phyloP scores from a whole-genome alignment of 2,113 vertebrate genomes.

The Phalacrocorax aristotelis region DNA sequence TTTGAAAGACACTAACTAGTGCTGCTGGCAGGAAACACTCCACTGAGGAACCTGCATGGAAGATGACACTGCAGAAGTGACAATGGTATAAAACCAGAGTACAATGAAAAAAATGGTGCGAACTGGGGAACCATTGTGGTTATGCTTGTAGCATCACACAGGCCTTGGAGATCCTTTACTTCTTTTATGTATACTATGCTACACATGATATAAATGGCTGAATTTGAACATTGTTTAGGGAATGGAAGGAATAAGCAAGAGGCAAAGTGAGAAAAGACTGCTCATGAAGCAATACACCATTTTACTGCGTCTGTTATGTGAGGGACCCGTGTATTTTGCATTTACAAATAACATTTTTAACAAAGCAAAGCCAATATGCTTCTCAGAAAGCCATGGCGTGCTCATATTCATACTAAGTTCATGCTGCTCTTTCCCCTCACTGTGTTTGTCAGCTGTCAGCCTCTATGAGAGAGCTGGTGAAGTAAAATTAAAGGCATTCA shows the following conservation, averaged over 20 bases:
- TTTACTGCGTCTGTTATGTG: background rate
- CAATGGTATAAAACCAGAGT: background rate
- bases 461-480: background rate
- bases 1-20: background rate
- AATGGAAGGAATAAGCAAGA: background rate
- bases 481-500: background rate
- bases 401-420: background rate
- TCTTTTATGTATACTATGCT: background rate
- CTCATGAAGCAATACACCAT: background rate
- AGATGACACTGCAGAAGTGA: background rate
- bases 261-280: background rate
- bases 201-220: background rate
- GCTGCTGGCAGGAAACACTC: background rate
- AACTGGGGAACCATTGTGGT: background rate
- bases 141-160: background rate
- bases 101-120: background rate
- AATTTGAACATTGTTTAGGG: background rate
- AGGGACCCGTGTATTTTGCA: background rate
- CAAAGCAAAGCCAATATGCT: background rate
- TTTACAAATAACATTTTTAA: background rate
- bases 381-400: background rate
- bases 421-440: background rate
- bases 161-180: background rate
- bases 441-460: background rate
- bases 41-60: background rate